These are phyloP conservation scores for Ochlodes sylvanus DNA, from an alignment of 2,888 invertebrate species.

Conservation along the genomic window DNA sequence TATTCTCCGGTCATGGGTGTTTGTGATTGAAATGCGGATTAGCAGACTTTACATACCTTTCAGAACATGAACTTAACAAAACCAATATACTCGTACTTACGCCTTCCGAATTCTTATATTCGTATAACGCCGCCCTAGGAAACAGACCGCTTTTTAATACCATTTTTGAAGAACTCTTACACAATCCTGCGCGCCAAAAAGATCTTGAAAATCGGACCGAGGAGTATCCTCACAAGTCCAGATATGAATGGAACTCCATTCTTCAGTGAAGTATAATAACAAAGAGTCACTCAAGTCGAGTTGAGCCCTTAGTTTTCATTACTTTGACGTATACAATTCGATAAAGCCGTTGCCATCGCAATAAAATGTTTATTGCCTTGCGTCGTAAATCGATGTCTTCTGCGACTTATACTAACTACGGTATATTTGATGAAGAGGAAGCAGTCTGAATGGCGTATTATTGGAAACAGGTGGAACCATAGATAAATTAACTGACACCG, in stretches of 20 bases:
- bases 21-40: too few species aligned
- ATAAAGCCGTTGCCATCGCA: conserved; percentile 17
- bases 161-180: too few species aligned
- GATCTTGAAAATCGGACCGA: too few species aligned
- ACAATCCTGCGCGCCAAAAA: too few species aligned
- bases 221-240: too few species aligned
- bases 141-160: too few species aligned
- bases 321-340: conserved; percentile 24
- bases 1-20: too few species aligned
- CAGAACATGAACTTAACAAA: too few species aligned
- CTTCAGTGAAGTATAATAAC: not conserved
- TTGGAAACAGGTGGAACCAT: not conserved
- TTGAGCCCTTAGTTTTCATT: conserved; percentile 21
- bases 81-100: too few species aligned
- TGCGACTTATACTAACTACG: not conserved
- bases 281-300: conserved; percentile 9
- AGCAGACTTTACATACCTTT: too few species aligned
- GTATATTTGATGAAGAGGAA: conserved; percentile 12
- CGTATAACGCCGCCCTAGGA: too few species aligned
- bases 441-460: not conserved
- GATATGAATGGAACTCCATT: not conserved
- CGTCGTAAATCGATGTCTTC: conserved; percentile 7
- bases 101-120: too few species aligned
- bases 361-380: conserved; percentile 3
- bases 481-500: not conserved